Conservation (phyloP, 1,140 invertebrate species). For the Bombus soroeensis region DNA sequence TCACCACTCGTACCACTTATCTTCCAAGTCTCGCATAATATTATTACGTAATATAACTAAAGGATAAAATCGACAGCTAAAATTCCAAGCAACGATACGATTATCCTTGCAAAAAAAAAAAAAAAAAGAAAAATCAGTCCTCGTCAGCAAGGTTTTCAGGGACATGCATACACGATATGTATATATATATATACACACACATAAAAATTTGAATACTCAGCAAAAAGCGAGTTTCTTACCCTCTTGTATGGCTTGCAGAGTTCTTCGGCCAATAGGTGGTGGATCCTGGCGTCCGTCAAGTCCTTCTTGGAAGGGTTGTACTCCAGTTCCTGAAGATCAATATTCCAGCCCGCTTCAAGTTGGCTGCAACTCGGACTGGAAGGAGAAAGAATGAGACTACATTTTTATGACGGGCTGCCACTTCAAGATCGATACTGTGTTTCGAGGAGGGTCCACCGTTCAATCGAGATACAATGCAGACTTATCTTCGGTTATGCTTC, state of each 20-base stretch:
- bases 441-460: slow-evolving; percentile 10
- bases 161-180: not conserved
- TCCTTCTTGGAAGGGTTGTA: slow-evolving; percentile 96
- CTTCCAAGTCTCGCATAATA: no score
- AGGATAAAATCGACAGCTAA: not conserved
- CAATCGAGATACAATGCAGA: slow-evolving; percentile 49
- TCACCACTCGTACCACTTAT: no score
- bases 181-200: not conserved
- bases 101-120: not conserved
- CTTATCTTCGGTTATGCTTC: slow-evolving; percentile 31
- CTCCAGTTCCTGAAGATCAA: slow-evolving; percentile 96
- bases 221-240: slow-evolving; percentile 83
- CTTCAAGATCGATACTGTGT: slow-evolving; percentile 56
- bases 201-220: slow-evolving; percentile 7
- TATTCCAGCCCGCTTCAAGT: slow-evolving; percentile 92
- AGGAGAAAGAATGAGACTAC: slow-evolving; percentile 64
- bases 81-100: not conserved
- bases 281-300: slow-evolving; percentile 95
- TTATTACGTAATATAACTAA: not conserved
- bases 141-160: slow-evolving; percentile 29
- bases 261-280: slow-evolving; percentile 95
- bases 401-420: slow-evolving; percentile 54
- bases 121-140: not conserved
- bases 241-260: slow-evolving; percentile 94
- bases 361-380: slow-evolving; percentile 90